Percentiles rank a stretch among this genome's conserved stretches.
These are phyloP conservation scores for Drosophila kikkawai DNA, from an alignment of 1,140 invertebrate species.

Conservation along the genomic window DNA sequence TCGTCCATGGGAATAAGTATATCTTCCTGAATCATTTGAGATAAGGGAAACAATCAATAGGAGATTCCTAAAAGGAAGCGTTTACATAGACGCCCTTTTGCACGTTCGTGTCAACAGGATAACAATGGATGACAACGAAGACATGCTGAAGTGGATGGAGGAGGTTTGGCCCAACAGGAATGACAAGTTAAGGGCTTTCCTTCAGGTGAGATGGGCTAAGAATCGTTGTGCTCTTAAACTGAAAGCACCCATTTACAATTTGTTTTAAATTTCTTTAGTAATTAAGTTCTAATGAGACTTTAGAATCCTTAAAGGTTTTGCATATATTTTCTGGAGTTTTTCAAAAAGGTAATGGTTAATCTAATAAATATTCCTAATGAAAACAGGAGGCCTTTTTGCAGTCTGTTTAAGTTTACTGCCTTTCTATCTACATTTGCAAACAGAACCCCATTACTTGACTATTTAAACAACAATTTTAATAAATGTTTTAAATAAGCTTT, in stretches of 20 bases:
- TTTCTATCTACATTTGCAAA: too few relatives aligned
- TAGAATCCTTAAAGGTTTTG: neutral
- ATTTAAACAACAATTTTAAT: neutral
- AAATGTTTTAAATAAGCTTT: neutral
- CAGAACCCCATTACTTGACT: neutral
- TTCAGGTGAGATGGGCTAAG: conserved; percentile 38
- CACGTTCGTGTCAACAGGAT: conserved; percentile 71
- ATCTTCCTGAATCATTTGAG: conserved; percentile 4
- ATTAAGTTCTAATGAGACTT: neutral
- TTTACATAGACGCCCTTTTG: conserved; percentile 67
- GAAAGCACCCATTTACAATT: conserved; percentile 1
- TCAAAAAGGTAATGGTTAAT: too few relatives aligned
- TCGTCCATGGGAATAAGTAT: conserved; percentile 27
- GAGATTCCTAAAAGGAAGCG: conserved; percentile 42
- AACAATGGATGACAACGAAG: conserved; percentile 63
- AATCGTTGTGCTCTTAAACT: conserved; percentile 28
- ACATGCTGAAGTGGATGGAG: conserved; percentile 36
- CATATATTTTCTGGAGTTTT: neutral
- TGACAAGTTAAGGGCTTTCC: conserved; percentile 51
- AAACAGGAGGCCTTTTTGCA: neutral
- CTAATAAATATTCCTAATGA: too few relatives aligned
- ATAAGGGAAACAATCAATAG: conserved; percentile 35
- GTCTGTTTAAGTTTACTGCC: too few relatives aligned
- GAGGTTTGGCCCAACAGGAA: conserved; percentile 1
- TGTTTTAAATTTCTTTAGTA: neutral